Percentiles rank a stretch among this genome's conserved stretches.
Evolutionary conservation across 2,888 invertebrate genomes (phyloP).

Genomic region (Bombylius discolor): DNA sequence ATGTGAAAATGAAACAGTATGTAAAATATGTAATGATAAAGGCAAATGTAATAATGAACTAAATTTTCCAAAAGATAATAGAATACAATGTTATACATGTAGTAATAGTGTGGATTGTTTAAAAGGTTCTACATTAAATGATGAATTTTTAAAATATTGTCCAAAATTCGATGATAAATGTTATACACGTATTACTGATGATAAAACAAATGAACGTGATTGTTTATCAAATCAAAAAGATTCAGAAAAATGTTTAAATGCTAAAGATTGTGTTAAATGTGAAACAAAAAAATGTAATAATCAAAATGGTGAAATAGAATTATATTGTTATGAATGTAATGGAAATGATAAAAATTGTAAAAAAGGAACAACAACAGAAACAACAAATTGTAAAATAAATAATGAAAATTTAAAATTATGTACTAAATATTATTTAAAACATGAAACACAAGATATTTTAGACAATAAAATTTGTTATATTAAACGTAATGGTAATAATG

Average conservation of each 20-base stretch:
- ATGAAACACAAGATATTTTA: background rate
- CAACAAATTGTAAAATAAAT: background rate
- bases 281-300: background rate
- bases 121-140: background rate
- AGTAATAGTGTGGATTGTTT: background rate
- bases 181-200: conserved; percentile 1
- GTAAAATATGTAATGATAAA: background rate
- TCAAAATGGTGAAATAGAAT: background rate
- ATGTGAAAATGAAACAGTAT: background rate
- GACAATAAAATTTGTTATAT: background rate
- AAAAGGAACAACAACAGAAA: background rate
- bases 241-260: background rate
- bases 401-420: background rate
- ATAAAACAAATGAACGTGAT: background rate
- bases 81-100: background rate
- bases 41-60: background rate
- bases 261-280: background rate
- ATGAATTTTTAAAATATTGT: background rate
- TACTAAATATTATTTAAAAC: background rate
- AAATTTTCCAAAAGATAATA: background rate
- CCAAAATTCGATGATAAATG: background rate
- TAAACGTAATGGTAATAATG: background rate
- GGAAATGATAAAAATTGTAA: background rate
- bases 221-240: background rate
- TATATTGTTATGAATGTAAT: background rate